Percentiles rank a stretch among this genome's conserved stretches.
Conservation (phyloP, 2,888 invertebrate species). For the Drosophila cognata region DNA sequence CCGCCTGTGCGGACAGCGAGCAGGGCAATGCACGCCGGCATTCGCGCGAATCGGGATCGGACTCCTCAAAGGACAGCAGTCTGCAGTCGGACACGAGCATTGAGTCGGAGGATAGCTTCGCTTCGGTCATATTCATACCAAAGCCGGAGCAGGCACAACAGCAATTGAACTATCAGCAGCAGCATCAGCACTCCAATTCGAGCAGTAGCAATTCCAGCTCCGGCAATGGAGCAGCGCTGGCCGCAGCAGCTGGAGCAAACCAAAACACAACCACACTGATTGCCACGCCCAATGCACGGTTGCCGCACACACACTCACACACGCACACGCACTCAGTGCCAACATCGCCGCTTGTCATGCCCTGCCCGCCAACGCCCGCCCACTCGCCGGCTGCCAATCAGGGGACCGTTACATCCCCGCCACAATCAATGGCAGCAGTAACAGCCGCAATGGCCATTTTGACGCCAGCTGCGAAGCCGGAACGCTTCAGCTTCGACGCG, state of each 20-base stretch:
- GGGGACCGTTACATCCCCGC: conserved; percentile 81
- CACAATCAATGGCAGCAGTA: conserved; percentile 81
- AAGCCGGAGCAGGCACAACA: conserved; percentile 88
- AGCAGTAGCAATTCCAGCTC: conserved; percentile 84
- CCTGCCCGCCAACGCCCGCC: conserved; percentile 85
- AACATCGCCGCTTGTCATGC: conserved; percentile 88
- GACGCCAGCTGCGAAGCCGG: conserved; percentile 74
- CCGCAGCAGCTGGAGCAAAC: conserved; percentile 24
- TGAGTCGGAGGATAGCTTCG: conserved; percentile 96
- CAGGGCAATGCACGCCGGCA: conserved; percentile 88
- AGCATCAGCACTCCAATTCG: conserved; percentile 82
- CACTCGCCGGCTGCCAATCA: conserved; percentile 84
- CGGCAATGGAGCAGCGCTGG: conserved; percentile 75
- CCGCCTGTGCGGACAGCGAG: conserved; percentile 66
- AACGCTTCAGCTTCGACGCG: conserved; percentile 58
- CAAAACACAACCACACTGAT: conserved; percentile 32
- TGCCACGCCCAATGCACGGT: conserved; percentile 36
- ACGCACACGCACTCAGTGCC: conserved; percentile 87
- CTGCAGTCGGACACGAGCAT: conserved; percentile 97
- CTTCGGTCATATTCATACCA: conserved; percentile 96
- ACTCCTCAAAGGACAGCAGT: conserved; percentile 94
- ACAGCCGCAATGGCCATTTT: conserved; percentile 84
- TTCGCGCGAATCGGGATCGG: conserved; percentile 95
- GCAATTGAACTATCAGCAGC: conserved; percentile 82
- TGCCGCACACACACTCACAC: conserved; percentile 57